These are phyloP conservation scores for Apotomis betuletana DNA, from an alignment of 2,888 invertebrate genomes.

Conservation along the genomic window DNA sequence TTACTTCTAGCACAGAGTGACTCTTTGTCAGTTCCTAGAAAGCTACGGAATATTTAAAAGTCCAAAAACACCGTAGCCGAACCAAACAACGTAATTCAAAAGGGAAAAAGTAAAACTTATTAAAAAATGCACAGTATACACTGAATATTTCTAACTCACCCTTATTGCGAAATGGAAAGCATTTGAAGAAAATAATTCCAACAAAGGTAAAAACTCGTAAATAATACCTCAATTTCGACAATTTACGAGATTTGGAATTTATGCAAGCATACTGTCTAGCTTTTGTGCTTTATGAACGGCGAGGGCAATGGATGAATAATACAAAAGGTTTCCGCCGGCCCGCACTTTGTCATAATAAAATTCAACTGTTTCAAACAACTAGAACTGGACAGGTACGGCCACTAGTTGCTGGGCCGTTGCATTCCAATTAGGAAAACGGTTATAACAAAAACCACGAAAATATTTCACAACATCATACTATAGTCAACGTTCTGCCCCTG, in stretches of 20 bases:
- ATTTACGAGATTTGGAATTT: slow-evolving; percentile 20
- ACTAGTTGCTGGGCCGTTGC: background rate
- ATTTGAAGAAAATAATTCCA: background rate
- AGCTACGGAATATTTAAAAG: too few relatives aligned
- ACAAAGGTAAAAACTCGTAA: slow-evolving; percentile 23
- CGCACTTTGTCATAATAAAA: slow-evolving; percentile 15
- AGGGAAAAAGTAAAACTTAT: background rate
- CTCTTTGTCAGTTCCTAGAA: too few relatives aligned
- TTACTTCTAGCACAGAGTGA: too few relatives aligned
- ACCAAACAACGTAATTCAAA: background rate
- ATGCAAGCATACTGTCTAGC: slow-evolving; percentile 18
- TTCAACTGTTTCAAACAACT: background rate
- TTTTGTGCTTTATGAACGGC: slow-evolving; percentile 29
- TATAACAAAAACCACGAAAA: background rate
- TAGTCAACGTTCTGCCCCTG: background rate
- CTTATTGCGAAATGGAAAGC: slow-evolving; percentile 1
- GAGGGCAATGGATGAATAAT: slow-evolving; percentile 28
- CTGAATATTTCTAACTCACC: background rate
- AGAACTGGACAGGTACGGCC: background rate
- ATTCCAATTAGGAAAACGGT: slow-evolving; percentile 1
- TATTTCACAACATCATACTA: background rate
- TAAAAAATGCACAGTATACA: background rate
- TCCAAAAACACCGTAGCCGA: background rate
- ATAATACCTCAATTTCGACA: slow-evolving; percentile 19
- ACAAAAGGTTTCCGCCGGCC: slow-evolving; percentile 7